These are phyloP conservation scores for Sweltsa coloradensis DNA, from an alignment of 1,140 invertebrate species.

Conservation along the genomic window DNA sequence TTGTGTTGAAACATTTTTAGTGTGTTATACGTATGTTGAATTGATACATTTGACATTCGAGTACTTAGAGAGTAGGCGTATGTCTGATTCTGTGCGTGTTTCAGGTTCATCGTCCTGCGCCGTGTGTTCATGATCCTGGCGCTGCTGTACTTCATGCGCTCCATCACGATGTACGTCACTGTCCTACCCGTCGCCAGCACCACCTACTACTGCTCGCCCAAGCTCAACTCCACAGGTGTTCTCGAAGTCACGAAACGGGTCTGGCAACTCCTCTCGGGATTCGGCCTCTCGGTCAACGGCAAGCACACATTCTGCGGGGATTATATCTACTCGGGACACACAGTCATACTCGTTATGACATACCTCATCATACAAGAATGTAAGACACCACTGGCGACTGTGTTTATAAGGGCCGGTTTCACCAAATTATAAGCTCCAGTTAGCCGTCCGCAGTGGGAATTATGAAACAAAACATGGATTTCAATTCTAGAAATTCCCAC, in stretches of 20 bases:
- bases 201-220: constrained; percentile 75
- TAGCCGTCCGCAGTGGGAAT: no score
- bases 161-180: constrained; percentile 80
- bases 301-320: constrained; percentile 84
- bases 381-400: no score
- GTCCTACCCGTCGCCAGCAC: constrained; percentile 70
- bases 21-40: no score
- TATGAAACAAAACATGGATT: no score
- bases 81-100: constrained; percentile 22
- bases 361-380: constrained; percentile 79
- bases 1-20: no score
- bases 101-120: constrained; percentile 69
- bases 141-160: constrained; percentile 73
- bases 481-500: no score
- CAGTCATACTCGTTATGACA: constrained; percentile 69
- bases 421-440: no score
- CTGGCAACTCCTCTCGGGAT: constrained; percentile 66
- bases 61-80: no score
- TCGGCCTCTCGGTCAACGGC: constrained; percentile 82
- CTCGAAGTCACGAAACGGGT: constrained; percentile 53
- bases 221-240: constrained; percentile 53
- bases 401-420: no score
- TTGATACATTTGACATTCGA: no score
- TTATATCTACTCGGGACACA: constrained; percentile 86
- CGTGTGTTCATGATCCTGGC: constrained; percentile 72